Conservation (phyloP, 2,888 invertebrate species). For the Seira musarum region DNA sequence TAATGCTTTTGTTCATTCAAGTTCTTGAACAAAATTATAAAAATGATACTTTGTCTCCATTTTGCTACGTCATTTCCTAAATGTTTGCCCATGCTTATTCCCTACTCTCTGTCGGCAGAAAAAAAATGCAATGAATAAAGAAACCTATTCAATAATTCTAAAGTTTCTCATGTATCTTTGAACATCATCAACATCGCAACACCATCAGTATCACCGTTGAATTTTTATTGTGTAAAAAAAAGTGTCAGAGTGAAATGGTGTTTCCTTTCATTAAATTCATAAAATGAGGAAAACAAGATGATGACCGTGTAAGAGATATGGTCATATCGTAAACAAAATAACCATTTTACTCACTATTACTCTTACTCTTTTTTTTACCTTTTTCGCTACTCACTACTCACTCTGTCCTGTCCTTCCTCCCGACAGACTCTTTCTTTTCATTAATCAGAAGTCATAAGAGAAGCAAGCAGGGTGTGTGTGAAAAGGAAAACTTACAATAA, state of each 20-base stretch:
- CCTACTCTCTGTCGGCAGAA: not conserved
- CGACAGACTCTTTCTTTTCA: not conserved
- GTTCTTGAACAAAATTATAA: too few relatives aligned
- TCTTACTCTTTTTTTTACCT: constrained; percentile 27
- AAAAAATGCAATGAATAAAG: not conserved
- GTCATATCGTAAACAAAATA: not conserved
- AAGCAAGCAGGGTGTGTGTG: not conserved
- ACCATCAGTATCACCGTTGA: too few relatives aligned
- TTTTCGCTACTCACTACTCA: constrained; percentile 14
- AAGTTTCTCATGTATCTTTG: not conserved
- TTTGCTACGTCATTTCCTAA: constrained; percentile 1
- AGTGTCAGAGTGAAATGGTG: constrained; percentile 1
- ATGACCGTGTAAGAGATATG: not conserved
- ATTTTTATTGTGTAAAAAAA: constrained; percentile 2
- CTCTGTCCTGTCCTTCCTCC: too few relatives aligned
- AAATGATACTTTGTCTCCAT: not conserved
- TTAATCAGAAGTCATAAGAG: not conserved
- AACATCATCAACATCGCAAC: not conserved
- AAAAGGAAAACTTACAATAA: constrained; percentile 16
- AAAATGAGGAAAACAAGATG: not conserved
- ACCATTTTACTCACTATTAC: not conserved
- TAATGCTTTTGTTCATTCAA: too few relatives aligned
- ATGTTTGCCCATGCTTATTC: not conserved
- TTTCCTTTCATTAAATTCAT: not conserved
- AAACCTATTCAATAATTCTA: not conserved